Percentiles rank a stretch among this genome's conserved stretches.
phyloP scores from a whole-genome alignment of 2,113 vertebrate species.

The Psittacara wagleri region DNA sequence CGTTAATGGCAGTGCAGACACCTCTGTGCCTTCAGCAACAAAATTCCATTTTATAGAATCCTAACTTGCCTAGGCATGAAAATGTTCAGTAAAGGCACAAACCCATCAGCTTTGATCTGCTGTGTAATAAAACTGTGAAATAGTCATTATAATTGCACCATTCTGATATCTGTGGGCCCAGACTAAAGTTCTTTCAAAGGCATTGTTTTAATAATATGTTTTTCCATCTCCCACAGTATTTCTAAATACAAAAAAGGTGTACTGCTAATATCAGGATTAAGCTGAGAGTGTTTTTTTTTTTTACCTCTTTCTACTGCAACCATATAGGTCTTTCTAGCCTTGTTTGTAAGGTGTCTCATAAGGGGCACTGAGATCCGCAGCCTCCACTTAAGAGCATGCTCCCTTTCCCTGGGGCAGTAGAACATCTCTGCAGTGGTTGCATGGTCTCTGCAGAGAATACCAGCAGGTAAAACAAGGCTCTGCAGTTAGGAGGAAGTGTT shows the following conservation, averaged over 20 bases:
- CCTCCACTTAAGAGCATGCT: not conserved
- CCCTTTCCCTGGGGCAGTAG: not conserved
- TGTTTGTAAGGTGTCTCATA: not conserved
- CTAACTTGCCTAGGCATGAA: constrained; percentile 45
- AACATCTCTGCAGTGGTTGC: not conserved
- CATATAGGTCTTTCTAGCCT: not conserved
- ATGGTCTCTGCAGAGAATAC: not conserved
- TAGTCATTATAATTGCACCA: constrained; percentile 26
- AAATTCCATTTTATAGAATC: constrained; percentile 16
- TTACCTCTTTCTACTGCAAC: not conserved
- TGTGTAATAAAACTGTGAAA: not conserved
- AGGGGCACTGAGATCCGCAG: constrained; percentile 12
- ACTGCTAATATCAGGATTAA: not conserved
- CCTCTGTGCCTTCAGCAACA: constrained; percentile 32
- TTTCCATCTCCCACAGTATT: not conserved
- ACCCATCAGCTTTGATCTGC: constrained; percentile 30
- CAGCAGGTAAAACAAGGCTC: not conserved
- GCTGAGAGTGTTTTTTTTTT: not conserved
- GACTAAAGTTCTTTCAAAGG: constrained; percentile 26
- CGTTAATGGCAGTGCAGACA: not conserved
- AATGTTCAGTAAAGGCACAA: not conserved
- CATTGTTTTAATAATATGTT: not conserved
- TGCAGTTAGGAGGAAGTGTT: not conserved
- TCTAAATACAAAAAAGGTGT: not conserved
- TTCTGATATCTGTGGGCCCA: not conserved